Evolutionary conservation across 2,888 invertebrate genomes (phyloP).

Genomic region (Parnassius orleans): DNA sequence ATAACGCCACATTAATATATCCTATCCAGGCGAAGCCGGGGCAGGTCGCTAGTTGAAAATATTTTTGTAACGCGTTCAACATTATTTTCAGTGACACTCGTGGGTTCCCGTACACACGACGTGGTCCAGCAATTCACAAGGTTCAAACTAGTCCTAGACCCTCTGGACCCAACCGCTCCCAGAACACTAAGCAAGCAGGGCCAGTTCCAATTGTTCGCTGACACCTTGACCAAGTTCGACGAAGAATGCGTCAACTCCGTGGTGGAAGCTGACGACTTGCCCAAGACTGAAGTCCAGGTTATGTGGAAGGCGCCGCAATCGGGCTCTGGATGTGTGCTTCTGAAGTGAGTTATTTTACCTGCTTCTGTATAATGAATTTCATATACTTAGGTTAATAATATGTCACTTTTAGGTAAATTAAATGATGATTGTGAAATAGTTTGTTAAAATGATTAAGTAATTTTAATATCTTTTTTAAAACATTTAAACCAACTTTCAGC

Average conservation of each 20-base stretch:
- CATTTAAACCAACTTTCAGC: too few species aligned
- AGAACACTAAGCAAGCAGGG: conserved; percentile 59
- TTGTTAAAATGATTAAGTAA: too few species aligned
- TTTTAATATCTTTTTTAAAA: too few species aligned
- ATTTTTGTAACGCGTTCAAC: too few species aligned
- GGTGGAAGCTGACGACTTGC: conserved; percentile 87
- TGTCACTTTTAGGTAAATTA: too few species aligned
- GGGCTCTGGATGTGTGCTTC: conserved; percentile 92
- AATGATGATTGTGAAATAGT: too few species aligned
- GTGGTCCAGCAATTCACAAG: conserved; percentile 88
- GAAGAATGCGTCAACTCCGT: conserved; percentile 93
- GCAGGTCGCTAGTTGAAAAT: too few species aligned
- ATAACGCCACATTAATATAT: too few species aligned
- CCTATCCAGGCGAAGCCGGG: too few species aligned
- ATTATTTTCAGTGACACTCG: conserved; percentile 80
- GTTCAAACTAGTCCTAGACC: conserved; percentile 89
- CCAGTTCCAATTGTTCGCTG: conserved; percentile 78
- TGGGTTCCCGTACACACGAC: conserved; percentile 84
- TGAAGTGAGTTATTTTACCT: conserved; percentile 81
- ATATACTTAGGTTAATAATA: too few species aligned
- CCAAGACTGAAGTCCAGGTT: conserved; percentile 91
- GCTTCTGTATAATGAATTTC: not conserved
- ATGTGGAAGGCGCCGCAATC: conserved; percentile 94
- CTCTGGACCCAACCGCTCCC: conserved; percentile 71
- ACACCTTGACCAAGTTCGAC: conserved; percentile 85